Evolutionary conservation across 2,797 vertebrate genomes (phyloP).

Genomic region (Paedocypris micromegethes): DNA sequence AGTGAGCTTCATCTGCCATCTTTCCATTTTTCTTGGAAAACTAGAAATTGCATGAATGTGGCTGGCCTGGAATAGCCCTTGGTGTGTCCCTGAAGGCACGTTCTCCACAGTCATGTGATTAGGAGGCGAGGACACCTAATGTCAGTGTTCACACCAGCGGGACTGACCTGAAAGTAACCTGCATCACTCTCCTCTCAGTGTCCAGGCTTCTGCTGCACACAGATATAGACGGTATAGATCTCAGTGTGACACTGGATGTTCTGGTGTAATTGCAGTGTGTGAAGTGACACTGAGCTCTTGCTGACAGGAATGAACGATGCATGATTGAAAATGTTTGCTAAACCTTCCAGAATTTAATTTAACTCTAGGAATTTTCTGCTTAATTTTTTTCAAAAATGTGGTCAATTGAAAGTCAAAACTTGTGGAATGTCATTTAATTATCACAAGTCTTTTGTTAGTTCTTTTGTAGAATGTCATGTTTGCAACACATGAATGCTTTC

Average conservation of each 20-base stretch:
- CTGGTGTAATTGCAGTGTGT: conserved; percentile 56
- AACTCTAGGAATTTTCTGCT: too few species aligned
- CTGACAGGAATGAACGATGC: too few species aligned
- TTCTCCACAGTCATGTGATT: conserved; percentile 15
- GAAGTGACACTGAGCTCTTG: conserved; percentile 53
- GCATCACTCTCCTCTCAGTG: conserved; percentile 44
- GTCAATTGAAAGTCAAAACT: too few species aligned
- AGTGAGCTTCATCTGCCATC: not conserved
- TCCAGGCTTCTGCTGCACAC: conserved; percentile 45
- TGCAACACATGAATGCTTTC: not conserved
- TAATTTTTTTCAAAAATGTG: too few species aligned
- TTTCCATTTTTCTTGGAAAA: conserved; percentile 29
- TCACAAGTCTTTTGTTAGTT: too few species aligned
- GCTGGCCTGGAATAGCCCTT: conserved; percentile 51
- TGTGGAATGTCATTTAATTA: too few species aligned
- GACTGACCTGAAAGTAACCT: conserved; percentile 49
- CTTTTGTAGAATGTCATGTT: not conserved
- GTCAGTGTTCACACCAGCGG: conserved; percentile 12
- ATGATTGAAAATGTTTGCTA: too few species aligned
- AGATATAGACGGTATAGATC: conserved; percentile 34
- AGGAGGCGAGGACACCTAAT: conserved; percentile 30
- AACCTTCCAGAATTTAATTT: too few species aligned
- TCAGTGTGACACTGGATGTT: conserved; percentile 40
- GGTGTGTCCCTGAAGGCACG: conserved; percentile 15
- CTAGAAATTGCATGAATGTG: conserved; percentile 44